Conservation (phyloP, 53 echinoderm and acorn worm genomes). For the Antedon mediterranea region DNA sequence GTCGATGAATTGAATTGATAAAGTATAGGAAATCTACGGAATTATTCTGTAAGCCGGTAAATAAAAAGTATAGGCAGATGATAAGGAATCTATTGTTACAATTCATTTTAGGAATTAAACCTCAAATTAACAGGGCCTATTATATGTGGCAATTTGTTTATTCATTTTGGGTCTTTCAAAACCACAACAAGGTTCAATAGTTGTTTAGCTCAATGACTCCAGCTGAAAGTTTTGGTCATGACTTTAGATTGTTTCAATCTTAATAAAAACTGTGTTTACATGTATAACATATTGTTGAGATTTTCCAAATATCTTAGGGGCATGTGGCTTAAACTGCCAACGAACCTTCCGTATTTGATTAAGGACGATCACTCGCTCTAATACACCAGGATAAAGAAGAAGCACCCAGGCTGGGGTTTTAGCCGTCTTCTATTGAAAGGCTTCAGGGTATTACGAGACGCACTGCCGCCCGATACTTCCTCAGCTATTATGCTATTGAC, state of each 20-base stretch:
- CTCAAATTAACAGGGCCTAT: too few relatives aligned
- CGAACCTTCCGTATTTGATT: not conserved
- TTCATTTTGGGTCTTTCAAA: too few relatives aligned
- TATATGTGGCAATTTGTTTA: too few relatives aligned
- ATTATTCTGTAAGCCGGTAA: too few relatives aligned
- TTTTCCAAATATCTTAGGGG: not conserved
- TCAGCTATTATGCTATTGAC: not conserved
- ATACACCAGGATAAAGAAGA: not conserved
- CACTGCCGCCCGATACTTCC: not conserved
- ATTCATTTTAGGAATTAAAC: too few relatives aligned
- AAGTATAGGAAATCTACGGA: too few relatives aligned
- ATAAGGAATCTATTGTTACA: too few relatives aligned
- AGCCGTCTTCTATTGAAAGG: not conserved
- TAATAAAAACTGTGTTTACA: not conserved
- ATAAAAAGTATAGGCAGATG: too few relatives aligned
- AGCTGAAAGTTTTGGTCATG: not conserved
- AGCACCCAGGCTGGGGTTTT: not conserved
- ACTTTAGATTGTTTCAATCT: not conserved
- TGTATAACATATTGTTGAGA: not conserved
- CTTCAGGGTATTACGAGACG: not conserved
- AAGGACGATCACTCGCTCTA: not conserved
- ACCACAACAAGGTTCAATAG: too few relatives aligned
- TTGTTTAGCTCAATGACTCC: too few relatives aligned
- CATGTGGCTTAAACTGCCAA: not conserved
- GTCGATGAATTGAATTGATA: too few relatives aligned